Evolutionary conservation across 2,797 vertebrate genomes (phyloP), one percentile per base, ranked within the genome.

Genomic region (Myotis pilosus): DNA sequence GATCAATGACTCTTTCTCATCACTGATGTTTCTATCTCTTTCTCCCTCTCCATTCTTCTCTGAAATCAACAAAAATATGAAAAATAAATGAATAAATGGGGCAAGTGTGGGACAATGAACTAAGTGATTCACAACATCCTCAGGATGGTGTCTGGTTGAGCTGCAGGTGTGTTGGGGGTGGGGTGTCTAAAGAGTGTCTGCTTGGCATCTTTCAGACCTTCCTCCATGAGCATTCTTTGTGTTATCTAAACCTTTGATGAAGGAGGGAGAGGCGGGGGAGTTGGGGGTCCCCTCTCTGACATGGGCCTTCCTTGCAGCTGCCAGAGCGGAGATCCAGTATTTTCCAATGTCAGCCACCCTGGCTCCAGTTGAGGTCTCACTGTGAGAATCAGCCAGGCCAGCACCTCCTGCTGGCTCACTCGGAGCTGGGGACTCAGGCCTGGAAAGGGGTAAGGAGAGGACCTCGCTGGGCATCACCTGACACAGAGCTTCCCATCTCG

Each of bases 201-300:
- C 47, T 36, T 41, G 38, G 25, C 7, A 11, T 38, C 47, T 28
- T n/a, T 76, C 74, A 30, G 4, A 53, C 10, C 69, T 44, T 94
- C 53, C 8, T 81, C 66, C 20, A 3, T 7, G 38, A 81, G 33
- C 30, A 15, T 12, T 69, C 20, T 53, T 76, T 19, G 15, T 62
- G 60, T 87, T 72, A 47, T 55, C 49, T 28, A 82, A 83, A n/a
- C 3, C 53, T 79, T 51, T 83, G 69, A 53, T 87, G 78, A 74
- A 81, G 28, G 5, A 41, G 53, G 76, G 49, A 66, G 36, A 20
- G 15, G 33, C 8, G 16, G 76, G 8, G 47, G 49, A 60, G 5
- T 22, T 23, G n/a, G 38, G 30, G 25, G 0, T 9, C 7, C 20
- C 72, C 15, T 87, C 36, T 74, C 30, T 23, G 15, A 72, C 7